phyloP scores from a whole-genome alignment of 2,113 vertebrate genomes.

The Cygnus buccinator region DNA sequence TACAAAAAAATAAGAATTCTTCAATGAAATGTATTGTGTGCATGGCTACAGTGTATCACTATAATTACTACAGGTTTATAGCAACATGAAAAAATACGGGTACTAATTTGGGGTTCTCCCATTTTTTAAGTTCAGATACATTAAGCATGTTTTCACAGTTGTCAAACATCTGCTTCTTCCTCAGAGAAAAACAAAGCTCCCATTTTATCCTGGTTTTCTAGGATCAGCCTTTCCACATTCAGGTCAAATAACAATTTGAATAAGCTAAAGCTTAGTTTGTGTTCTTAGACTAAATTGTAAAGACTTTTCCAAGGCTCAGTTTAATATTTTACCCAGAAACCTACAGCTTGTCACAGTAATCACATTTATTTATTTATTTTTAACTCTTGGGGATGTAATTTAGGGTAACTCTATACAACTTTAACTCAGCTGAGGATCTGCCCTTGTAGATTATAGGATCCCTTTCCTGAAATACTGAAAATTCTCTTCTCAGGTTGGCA shows the following conservation, averaged over 20 bases:
- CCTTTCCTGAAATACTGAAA: slow-evolving; percentile 2
- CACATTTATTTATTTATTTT: not conserved
- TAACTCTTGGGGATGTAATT: not conserved
- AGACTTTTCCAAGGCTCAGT: not conserved
- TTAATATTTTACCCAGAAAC: not conserved
- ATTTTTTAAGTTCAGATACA: not conserved
- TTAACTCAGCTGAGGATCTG: not conserved
- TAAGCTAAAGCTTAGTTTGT: not conserved
- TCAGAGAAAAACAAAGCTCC: not conserved
- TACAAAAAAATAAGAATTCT: not conserved
- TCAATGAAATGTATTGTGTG: not conserved
- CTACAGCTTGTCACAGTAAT: not conserved
- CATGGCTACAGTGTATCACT: not conserved
- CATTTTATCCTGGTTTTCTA: not conserved
- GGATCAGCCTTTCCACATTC: not conserved
- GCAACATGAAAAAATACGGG: not conserved
- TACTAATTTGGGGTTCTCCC: not conserved
- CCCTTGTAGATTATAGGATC: not conserved
- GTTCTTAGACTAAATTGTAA: not conserved
- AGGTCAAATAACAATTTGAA: not conserved
- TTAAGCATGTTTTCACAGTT: not conserved
- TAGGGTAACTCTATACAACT: not conserved
- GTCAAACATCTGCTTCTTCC: slow-evolving; percentile 8
- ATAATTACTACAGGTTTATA: not conserved
- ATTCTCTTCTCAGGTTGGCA: not conserved